Evolutionary conservation across 1,140 invertebrate species (phyloP).

Genomic region (Drosophila ironensis): DNA sequence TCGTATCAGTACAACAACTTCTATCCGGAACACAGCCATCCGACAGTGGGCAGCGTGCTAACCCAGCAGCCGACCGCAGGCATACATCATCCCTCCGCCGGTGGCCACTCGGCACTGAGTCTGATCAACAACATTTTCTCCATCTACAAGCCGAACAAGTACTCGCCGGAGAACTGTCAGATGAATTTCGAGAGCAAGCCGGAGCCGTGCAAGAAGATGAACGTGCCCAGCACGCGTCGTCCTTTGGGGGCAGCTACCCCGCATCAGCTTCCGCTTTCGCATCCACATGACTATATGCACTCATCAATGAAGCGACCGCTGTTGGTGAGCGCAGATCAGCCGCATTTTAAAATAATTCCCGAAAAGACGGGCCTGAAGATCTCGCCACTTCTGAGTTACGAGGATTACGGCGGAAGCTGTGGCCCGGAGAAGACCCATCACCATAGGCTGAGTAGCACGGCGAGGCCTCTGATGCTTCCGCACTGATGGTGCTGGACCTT

Average conservation of each 20-base stretch:
- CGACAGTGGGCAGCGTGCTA: conserved; percentile 55
- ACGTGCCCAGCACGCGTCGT: conserved; percentile 72
- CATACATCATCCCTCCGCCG: conserved; percentile 62
- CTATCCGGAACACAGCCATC: conserved; percentile 61
- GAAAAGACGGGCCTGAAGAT: conserved; percentile 83
- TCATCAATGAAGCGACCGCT: conserved; percentile 83
- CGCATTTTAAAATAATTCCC: conserved; percentile 83
- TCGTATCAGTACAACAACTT: conserved; percentile 81
- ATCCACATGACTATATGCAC: conserved; percentile 77
- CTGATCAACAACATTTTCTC: conserved; percentile 83
- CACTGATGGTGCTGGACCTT: conserved; percentile 82
- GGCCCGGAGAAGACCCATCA: conserved; percentile 49
- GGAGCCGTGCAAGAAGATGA: conserved; percentile 82
- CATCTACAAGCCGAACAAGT: conserved; percentile 81
- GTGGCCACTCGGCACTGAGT: conserved; percentile 74
- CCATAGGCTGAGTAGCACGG: conserved; percentile 76
- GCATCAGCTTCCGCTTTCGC: conserved; percentile 19
- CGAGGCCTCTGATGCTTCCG: conserved; percentile 78
- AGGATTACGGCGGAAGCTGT: conserved; percentile 61
- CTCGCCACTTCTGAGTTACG: conserved; percentile 82
- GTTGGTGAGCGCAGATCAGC: conserved; percentile 80
- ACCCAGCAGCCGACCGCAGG: conserved; percentile 70
- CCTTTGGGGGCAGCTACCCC: conserved; percentile 57
- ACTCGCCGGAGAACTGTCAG: conserved; percentile 79
- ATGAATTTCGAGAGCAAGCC: conserved; percentile 81